Conservation (phyloP, 2,113 vertebrate species). For the Esox niger region DNA sequence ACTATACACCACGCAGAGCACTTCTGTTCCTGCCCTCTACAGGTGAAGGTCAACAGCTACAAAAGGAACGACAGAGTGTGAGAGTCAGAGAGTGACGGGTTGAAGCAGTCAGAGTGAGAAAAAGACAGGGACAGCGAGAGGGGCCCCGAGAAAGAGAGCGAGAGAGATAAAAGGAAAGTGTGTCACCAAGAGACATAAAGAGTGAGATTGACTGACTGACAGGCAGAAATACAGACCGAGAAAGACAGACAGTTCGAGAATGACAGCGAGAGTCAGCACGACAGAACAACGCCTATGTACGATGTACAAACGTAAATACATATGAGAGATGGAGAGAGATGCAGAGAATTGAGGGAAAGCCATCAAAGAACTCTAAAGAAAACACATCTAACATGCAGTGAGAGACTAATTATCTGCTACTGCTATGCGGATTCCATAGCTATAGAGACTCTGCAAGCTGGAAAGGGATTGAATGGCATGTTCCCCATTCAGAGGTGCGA, state of each 20-base stretch:
- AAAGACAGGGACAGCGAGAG: conserved; percentile 10
- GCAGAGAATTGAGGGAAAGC: conserved; percentile 40
- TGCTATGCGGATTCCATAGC: conserved; percentile 65
- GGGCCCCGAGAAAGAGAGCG: neutral
- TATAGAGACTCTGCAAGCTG: conserved; percentile 66
- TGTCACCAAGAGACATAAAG: too few species aligned
- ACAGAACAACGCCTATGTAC: too few species aligned
- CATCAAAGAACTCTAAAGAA: conserved; percentile 26
- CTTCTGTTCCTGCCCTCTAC: conserved; percentile 6
- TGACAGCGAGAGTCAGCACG: too few species aligned
- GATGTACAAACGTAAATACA: too few species aligned
- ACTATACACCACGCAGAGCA: too few species aligned
- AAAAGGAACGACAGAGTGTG: neutral
- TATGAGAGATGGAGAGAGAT: too few species aligned
- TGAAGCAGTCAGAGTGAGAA: neutral
- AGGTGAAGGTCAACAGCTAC: conserved; percentile 9
- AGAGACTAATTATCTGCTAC: conserved; percentile 76
- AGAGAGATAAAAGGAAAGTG: conserved; percentile 32
- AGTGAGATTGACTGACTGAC: too few species aligned
- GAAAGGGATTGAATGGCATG: conserved; percentile 61
- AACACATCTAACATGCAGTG: conserved; percentile 64
- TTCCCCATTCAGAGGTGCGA: conserved; percentile 65
- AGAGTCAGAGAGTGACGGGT: neutral
- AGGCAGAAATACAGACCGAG: too few species aligned
- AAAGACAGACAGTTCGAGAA: too few species aligned